phyloP scores from a whole-genome alignment of 2,797 vertebrate genomes.

The Euphonia xanthogaster region DNA sequence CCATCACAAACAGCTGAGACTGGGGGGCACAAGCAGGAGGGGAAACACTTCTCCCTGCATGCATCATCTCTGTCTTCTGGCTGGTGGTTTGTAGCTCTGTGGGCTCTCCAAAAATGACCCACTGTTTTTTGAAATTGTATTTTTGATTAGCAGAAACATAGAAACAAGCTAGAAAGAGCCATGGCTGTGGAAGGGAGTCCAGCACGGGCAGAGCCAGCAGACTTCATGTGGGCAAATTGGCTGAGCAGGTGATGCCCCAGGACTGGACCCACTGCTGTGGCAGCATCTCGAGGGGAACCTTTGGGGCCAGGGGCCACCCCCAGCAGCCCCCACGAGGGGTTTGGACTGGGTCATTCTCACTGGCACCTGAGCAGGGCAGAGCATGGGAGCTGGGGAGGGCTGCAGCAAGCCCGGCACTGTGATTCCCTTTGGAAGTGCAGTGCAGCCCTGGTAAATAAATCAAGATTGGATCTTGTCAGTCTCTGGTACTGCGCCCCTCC shows the following conservation, averaged over 20 bases:
- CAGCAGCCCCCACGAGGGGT: fast-evolving
- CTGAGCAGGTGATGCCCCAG: neutral
- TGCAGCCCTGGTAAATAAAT: conserved; percentile 52
- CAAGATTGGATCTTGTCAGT: conserved; percentile 21
- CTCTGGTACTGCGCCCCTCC: conserved; percentile 10
- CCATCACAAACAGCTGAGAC: neutral
- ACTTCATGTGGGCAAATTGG: fast-evolving
- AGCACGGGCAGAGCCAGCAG: neutral
- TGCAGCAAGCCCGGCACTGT: fast-evolving
- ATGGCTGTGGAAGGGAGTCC: neutral
- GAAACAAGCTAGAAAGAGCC: neutral
- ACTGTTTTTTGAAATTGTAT: neutral
- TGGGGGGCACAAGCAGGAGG: neutral
- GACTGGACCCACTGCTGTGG: fast-evolving
- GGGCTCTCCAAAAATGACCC: neutral
- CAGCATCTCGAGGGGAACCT: fast-evolving
- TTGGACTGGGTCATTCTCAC: neutral
- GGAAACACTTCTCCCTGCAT: neutral
- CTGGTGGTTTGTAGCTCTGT: neutral
- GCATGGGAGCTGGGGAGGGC: fast-evolving
- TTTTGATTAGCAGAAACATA: neutral
- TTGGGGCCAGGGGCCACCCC: fast-evolving
- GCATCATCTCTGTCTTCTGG: fast-evolving
- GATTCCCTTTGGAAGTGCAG: neutral
- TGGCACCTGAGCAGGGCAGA: neutral